Conservation (phyloP, 2,888 invertebrate genomes). For the Napeogenes inachia region DNA sequence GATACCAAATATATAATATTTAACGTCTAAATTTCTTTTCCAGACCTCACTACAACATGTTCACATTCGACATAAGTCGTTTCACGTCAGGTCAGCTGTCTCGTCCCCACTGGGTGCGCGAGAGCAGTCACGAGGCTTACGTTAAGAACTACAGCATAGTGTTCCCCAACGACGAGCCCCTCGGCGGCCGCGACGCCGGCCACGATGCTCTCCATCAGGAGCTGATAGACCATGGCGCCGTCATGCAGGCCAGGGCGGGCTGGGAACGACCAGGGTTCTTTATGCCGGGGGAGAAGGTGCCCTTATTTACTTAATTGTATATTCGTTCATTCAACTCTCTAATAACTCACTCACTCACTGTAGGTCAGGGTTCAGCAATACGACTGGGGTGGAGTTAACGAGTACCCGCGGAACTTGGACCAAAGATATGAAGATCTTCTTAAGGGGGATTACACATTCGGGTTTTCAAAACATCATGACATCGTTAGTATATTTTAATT, state of each 20-base stretch:
- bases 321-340: no score
- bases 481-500: slow-evolving; percentile 73
- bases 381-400: slow-evolving; percentile 92
- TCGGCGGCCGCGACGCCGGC: slow-evolving; percentile 83
- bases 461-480: slow-evolving; percentile 87
- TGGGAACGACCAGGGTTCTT: slow-evolving; percentile 95
- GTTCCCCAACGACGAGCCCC: slow-evolving; percentile 89
- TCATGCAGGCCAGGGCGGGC: slow-evolving; percentile 92
- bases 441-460: slow-evolving; percentile 87
- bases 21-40: no score
- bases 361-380: slow-evolving; percentile 83
- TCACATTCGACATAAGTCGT: slow-evolving; percentile 89
- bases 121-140: slow-evolving; percentile 93
- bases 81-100: slow-evolving; percentile 85
- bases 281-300: slow-evolving; percentile 64
- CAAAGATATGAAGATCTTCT: slow-evolving; percentile 83
- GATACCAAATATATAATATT: background rate
- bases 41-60: slow-evolving; percentile 90
- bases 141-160: slow-evolving; percentile 84
- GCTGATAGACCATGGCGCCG: slow-evolving; percentile 85
- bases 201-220: slow-evolving; percentile 75
- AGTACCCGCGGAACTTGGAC: slow-evolving; percentile 80
- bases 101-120: slow-evolving; percentile 85
- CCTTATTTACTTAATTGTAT: no score
- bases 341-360: slow-evolving; percentile 7